Evolutionary conservation across 2,888 invertebrate species (phyloP).

Genomic region (Choreutis nemorana): DNA sequence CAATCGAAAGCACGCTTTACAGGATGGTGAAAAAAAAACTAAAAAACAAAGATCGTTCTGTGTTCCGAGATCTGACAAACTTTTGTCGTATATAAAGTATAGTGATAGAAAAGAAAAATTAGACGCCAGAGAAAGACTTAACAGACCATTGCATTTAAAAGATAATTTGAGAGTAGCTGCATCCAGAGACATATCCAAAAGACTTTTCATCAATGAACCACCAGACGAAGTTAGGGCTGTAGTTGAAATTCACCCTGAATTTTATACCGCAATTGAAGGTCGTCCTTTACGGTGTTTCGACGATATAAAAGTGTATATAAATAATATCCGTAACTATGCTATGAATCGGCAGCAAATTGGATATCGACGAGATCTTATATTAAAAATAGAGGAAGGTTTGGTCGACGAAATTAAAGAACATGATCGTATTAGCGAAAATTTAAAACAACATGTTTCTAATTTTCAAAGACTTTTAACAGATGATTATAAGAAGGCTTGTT

Average conservation of each 20-base stretch:
- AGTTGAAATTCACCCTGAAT: conserved; percentile 71
- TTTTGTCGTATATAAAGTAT: conserved; percentile 52
- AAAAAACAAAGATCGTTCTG: conserved; percentile 35
- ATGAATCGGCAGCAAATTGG: conserved; percentile 58
- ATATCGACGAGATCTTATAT: conserved; percentile 42
- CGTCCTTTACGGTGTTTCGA: conserved; percentile 67
- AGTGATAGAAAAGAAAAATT: conserved; percentile 47
- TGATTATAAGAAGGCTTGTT: conserved; percentile 50
- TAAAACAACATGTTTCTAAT: conserved; percentile 45
- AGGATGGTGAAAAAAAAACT: conserved; percentile 14
- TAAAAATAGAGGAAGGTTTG: conserved; percentile 40
- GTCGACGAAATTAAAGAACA: conserved; percentile 35
- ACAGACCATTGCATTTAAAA: conserved; percentile 39
- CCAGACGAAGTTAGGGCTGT: conserved; percentile 64
- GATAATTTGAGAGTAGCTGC: conserved; percentile 50
- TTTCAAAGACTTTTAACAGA: conserved; percentile 55
- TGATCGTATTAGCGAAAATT: conserved; percentile 30
- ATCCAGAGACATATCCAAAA: conserved; percentile 59
- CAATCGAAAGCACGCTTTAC: conserved; percentile 38
- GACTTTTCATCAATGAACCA: conserved; percentile 66
- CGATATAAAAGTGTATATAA: conserved; percentile 65
- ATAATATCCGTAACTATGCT: conserved; percentile 56
- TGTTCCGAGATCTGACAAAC: conserved; percentile 45
- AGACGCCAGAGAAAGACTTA: conserved; percentile 23
- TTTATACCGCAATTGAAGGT: conserved; percentile 69